Conservation (phyloP, 2,888 invertebrate species). For the Rhamnusium bicolor region DNA sequence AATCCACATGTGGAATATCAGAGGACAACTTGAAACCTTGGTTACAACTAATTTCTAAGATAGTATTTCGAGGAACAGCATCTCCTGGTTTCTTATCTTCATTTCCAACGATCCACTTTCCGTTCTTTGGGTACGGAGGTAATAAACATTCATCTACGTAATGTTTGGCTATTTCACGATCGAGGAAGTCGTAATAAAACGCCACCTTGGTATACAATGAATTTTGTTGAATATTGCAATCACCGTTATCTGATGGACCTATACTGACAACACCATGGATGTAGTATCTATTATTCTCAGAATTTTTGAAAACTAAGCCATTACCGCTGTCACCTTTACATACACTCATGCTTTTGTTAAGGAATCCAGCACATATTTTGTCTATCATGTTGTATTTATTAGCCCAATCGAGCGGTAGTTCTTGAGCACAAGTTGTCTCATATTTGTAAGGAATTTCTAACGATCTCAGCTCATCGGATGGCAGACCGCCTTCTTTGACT, state of each 20-base stretch:
- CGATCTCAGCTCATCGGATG: constrained; percentile 40
- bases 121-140: constrained; percentile 45
- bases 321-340: constrained; percentile 50
- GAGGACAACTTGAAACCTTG: constrained; percentile 37
- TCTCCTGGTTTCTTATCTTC: constrained; percentile 38
- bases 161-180: constrained; percentile 36
- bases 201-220: constrained; percentile 45
- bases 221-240: constrained; percentile 46
- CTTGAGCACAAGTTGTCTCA: constrained; percentile 38
- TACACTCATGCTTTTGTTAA: constrained; percentile 38
- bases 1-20: constrained; percentile 19
- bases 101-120: constrained; percentile 35
- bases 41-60: constrained; percentile 41
- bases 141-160: constrained; percentile 43
- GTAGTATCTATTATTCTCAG: constrained; percentile 47
- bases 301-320: constrained; percentile 43
- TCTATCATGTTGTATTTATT: constrained; percentile 43
- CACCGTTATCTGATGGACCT: constrained; percentile 32
- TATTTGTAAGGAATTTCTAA: constrained; percentile 47
- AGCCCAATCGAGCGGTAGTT: constrained; percentile 43
- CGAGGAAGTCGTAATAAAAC: constrained; percentile 44
- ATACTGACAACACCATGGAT: constrained; percentile 48
- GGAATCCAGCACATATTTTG: constrained; percentile 50
- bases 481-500: constrained; percentile 31
- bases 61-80: constrained; percentile 25